Evolutionary conservation across 2,797 vertebrate genomes (phyloP), one percentile per base, ranked within the genome.

Genomic region (Notolabrus celidotus): DNA sequence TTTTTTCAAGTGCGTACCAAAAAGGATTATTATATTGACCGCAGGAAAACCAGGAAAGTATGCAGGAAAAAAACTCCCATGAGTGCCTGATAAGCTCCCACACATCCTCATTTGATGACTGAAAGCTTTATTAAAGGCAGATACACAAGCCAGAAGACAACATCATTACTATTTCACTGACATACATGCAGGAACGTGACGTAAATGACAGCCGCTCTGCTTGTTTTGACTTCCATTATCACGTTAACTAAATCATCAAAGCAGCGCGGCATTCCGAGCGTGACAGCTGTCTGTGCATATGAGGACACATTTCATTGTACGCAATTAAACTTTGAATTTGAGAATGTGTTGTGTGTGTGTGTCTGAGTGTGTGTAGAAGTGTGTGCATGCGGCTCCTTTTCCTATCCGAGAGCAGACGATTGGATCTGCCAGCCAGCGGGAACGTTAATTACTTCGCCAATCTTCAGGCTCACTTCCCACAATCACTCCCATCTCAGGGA

Each of bases 371-470:
- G 55, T 45, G 49, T 36, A 6, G 2, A 16, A 29, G 25, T 51
- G 67, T 42, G 33, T 51, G 42, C 63, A 22, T 41, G 34, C 61
- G 10, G 49, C 53, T 70, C 42, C 49, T 58, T n/a, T 63, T 53
- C 17, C 53, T 64, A 74, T 77, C 67, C 16, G 31, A 81, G 74
- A 77, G 54, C 36, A 76, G 68, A 70, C 73, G 84, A 89, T 89
- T 87, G 91, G 87, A 91, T 91, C 87, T 87, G 87, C 83, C 86
- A 84, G 78, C 78, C 74, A 46, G 80, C 78, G 80, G 78, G 67
- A 89, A 84, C 80, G 71, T 89, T 91, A 92, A 92, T 92, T 89
- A 90, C 88, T 83, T 87, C 75, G 16, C 69, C 87, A 91, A 89
- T 87, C 88, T 86, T 85, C 85, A 78, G 85, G 78, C 87, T 88